phyloP scores from a whole-genome alignment of 1,140 invertebrate genomes.

The Diplogasteroides magnus region DNA sequence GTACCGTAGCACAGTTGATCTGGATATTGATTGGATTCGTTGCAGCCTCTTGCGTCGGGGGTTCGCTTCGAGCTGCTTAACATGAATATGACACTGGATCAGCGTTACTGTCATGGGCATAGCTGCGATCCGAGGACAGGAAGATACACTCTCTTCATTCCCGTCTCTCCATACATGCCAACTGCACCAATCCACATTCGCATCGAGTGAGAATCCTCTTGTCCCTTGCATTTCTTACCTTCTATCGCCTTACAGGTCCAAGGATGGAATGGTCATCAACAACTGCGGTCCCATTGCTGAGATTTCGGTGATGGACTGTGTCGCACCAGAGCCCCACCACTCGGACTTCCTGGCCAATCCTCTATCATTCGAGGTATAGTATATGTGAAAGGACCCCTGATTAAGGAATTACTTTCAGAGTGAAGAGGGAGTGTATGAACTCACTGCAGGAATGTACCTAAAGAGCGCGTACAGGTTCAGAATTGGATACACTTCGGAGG shows the following conservation, averaged over 20 bases:
- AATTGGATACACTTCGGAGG: slow-evolving; percentile 42
- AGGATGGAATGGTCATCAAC: slow-evolving; percentile 12
- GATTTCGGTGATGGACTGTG: no score
- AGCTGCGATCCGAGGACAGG: slow-evolving; percentile 42
- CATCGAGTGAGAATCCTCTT: slow-evolving; percentile 36
- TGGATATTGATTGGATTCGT: slow-evolving; percentile 4
- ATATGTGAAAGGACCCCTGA: not conserved
- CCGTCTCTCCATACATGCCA: slow-evolving; percentile 45
- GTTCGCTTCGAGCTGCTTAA: slow-evolving; percentile 24
- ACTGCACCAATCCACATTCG: slow-evolving; percentile 41
- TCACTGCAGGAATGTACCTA: slow-evolving; percentile 42
- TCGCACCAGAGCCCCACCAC: no score
- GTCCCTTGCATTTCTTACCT: not conserved
- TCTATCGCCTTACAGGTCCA: not conserved
- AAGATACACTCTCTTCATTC: slow-evolving; percentile 48
- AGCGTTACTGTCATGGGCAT: slow-evolving; percentile 41
- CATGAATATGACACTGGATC: slow-evolving; percentile 47
- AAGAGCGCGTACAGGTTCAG: slow-evolving; percentile 51
- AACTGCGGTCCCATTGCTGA: no score
- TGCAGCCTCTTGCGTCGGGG: slow-evolving; percentile 11
- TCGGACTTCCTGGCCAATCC: not conserved
- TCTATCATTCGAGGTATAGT: not conserved
- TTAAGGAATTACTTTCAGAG: slow-evolving; percentile 33
- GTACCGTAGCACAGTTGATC: not conserved
- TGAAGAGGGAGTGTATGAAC: slow-evolving; percentile 41